phyloP scores from a whole-genome alignment of 2,113 vertebrate species.

The Otocyon megalotis region DNA sequence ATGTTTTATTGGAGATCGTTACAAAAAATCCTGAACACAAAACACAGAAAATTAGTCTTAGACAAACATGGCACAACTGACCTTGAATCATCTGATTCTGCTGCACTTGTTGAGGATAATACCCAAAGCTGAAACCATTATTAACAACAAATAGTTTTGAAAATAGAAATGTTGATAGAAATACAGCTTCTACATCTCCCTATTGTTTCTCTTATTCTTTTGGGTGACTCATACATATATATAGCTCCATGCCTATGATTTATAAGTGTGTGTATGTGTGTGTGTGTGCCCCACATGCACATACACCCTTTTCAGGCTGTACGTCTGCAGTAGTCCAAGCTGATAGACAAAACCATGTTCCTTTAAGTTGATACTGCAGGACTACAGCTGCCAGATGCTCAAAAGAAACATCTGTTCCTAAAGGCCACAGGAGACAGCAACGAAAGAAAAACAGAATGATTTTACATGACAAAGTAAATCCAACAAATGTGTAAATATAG shows the following conservation, averaged over 20 bases:
- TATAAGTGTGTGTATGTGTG: neutral
- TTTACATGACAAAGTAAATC: constrained; percentile 65
- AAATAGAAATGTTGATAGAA: constrained; percentile 39
- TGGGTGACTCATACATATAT: neutral
- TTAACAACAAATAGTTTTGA: constrained; percentile 15
- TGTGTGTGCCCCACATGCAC: neutral
- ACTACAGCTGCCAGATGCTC: constrained; percentile 27
- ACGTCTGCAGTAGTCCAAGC: neutral
- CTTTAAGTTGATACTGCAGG: constrained; percentile 21
- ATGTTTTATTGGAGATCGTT: neutral
- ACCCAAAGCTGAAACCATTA: neutral
- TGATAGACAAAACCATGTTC: constrained; percentile 41
- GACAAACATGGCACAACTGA: neutral
- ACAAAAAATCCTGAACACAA: neutral
- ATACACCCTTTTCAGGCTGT: neutral
- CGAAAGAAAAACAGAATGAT: constrained; percentile 51
- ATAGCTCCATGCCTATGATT: neutral
- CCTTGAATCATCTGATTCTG: neutral
- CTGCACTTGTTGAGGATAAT: neutral
- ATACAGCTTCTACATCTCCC: neutral
- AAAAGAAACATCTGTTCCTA: constrained; percentile 61
- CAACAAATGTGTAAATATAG: constrained; percentile 40
- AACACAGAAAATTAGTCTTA: neutral
- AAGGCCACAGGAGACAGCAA: constrained; percentile 27
- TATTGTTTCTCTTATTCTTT: neutral